Conservation (phyloP, 1,140 invertebrate genomes). For the Danaus melanippus region DNA sequence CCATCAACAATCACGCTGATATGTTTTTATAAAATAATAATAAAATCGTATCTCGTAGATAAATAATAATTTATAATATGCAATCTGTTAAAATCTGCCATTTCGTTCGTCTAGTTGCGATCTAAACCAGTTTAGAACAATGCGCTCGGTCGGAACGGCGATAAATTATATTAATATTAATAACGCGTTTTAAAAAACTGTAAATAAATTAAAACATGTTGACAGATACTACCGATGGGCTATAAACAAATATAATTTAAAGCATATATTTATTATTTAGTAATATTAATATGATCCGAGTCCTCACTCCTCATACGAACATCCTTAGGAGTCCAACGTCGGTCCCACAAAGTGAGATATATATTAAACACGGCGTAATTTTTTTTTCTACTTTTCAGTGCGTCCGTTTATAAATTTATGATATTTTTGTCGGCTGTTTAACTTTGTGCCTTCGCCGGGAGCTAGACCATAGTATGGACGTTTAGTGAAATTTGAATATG, state of each 20-base stretch:
- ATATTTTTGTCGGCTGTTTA: constrained; percentile 59
- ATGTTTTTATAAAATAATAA: constrained; percentile 13
- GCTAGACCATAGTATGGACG: constrained; percentile 21
- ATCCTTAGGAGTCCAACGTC: constrained; percentile 10
- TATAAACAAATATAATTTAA: no score
- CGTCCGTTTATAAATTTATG: constrained; percentile 50
- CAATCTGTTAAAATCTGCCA: constrained; percentile 10
- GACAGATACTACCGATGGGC: no score
- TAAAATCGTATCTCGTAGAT: constrained; percentile 10
- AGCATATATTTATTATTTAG: no score
- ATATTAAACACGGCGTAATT: constrained; percentile 42
- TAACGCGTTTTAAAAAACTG: constrained; percentile 2
- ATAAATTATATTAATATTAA: no score
- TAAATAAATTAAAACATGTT: not conserved
- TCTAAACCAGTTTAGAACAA: no score
- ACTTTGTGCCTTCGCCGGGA: constrained; percentile 27
- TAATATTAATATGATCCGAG: no score
- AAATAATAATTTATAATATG: constrained; percentile 17
- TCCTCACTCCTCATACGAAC: no score
- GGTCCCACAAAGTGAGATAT: constrained; percentile 52
- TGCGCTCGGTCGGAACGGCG: no score
- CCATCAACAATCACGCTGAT: constrained; percentile 17
- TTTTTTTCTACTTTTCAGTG: constrained; percentile 56
- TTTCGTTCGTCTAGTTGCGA: not conserved
- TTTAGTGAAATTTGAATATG: not conserved